Conservation (phyloP, 2,888 invertebrate species). For the Parasteatoda lunata region DNA sequence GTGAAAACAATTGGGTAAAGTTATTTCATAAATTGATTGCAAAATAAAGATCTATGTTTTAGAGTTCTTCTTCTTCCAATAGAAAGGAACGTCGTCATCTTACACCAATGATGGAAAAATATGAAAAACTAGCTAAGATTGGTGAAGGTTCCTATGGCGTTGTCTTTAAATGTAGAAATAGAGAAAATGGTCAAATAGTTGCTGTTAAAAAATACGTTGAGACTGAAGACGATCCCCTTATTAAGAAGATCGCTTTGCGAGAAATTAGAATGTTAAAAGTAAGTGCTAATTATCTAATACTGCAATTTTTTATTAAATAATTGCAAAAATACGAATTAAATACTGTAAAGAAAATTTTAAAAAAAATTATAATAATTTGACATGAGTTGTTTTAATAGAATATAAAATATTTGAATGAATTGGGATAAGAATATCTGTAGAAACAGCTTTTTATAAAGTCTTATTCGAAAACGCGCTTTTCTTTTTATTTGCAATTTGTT, state of each 20-base stretch:
- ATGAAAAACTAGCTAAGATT: constrained; percentile 93
- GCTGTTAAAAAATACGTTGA: constrained; percentile 98
- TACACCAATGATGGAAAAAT: constrained; percentile 77
- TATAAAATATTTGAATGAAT: no score
- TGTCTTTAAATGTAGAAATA: constrained; percentile 95
- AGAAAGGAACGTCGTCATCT: constrained; percentile 60
- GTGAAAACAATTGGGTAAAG: no score
- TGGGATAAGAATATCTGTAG: no score
- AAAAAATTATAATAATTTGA: no score
- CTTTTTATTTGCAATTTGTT: no score
- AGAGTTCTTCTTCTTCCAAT: constrained; percentile 1
- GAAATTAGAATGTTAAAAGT: constrained; percentile 97
- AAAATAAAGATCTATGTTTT: neutral
- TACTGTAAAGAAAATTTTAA: no score
- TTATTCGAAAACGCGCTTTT: no score
- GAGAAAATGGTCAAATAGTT: constrained; percentile 94
- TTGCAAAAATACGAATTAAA: no score
- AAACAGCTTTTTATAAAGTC: no score
- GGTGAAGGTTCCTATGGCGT: constrained; percentile 98
- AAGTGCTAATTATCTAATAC: constrained; percentile 61
- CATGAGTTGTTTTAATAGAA: no score
- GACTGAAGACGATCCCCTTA: constrained; percentile 96
- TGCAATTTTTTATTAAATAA: neutral
- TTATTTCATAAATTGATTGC: no score
- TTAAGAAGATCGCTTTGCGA: constrained; percentile 94